Evolutionary conservation across 2,888 invertebrate species (phyloP), one percentile per base, ranked within the genome.

Genomic region (Melieria crassipennis): DNA sequence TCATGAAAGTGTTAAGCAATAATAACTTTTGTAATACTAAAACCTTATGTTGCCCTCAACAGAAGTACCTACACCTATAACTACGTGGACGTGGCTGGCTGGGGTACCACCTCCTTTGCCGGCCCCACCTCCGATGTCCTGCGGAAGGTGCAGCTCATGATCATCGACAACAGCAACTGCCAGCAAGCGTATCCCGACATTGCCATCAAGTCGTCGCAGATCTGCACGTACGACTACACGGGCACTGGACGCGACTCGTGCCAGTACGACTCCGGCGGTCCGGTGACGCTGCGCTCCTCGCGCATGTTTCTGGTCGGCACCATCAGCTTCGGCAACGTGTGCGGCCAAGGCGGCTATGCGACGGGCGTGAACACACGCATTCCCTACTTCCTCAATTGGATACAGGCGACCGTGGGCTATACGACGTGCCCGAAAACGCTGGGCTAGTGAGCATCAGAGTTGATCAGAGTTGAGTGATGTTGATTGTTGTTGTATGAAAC

Each of bases 311-410:
- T 89, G 1, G 47, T 89, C 1, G 91, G 89, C 4, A 74, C 90
- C 11, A 88, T 91, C 57, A 89, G 89, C 61, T 88, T 80, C 75
- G 91, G 91, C 56, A 76, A 79, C 10, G 84, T 76, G 43, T 92
- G 91, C 78, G 90, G 87, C 0, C 73, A 80, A 5, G 47, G 62
- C 0, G 4, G 73, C 0, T 80, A 80, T 67, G 71, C 80, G 5
- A 89, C 89, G 4, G 88, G 88, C 4, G 85, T 91, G 0, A 91
- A 91, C 79, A 89, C 89, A 0, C 87, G 89, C 61, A 84, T 91
- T 0, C 87, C 89, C 1, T 81, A 87, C 0, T 90, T 86, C 77
- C 62, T 91, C 0, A 74, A 81, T 42, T 91, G 91, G 91, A 89
- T 91, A 68, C 62, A 73, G 0, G 60, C 74, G n/a, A 77, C 77